Evolutionary conservation across 2,888 invertebrate species (phyloP), one percentile per base, ranked within the genome.

Genomic region (Theodoxus fluviatilis): DNA sequence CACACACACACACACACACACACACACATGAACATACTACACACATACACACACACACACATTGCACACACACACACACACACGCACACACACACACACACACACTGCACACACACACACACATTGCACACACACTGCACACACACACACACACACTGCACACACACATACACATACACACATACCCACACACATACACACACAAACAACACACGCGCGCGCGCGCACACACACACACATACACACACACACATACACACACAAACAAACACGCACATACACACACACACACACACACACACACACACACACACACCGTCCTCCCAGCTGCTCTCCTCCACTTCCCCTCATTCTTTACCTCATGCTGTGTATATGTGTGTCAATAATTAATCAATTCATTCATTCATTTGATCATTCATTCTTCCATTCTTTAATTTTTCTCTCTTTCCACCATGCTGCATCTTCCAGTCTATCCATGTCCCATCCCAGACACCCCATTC

Each of bases 271-370:
- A n/a, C 22, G 7, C 57, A 25, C 57, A 57, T 33, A 25, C 57
- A 57, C 57, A 25, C 57, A 57, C 57, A 25, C 57, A 57, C 57
- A 25, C 57, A 57, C 64, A 25, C 57, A 57, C 57, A 25, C 57
- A 57, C 57, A 25, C 64, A 37, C 64, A 63, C 64, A 57, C 57
- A 57, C 57, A 12, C 55, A 33, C 18, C 35, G 25, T 31, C 59
- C 3, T 6, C 7, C 4, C 7, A 31, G 6, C 2, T 31, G 7
- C 12, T 52, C 52, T 52, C 2, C 25, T 1, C 25, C 2, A 22
- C 2, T 2, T 1, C 25, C 2, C 25, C 52, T 52, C 2, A 22
- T 1, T 52, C 2, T 52, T 25, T 52, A n/a, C 25, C 52, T 52
- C 52, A 22, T 18, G n/a, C 2, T 52, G 25, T 57, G 57, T 28